Evolutionary conservation across 2,113 vertebrate species (phyloP), one percentile per base, ranked within the genome.

Genomic region (Microtus ochrogaster): DNA sequence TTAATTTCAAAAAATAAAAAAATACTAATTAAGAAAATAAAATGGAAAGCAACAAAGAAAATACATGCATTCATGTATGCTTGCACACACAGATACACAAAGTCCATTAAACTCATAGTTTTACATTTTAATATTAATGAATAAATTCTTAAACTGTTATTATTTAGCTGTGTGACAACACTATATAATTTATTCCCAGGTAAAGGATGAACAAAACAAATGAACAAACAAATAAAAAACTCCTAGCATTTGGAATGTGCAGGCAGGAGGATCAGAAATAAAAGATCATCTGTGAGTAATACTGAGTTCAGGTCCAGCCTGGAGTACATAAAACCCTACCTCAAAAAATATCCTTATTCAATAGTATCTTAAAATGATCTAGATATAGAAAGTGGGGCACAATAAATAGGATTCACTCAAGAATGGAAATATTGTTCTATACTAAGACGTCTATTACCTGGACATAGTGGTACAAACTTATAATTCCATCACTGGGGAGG

Each of bases 91-190:
- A 65, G 10, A 66, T 10, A 44, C 26, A 65, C 24, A 33, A 13
- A 30, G 7, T 17, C 55, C 21, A 63, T 30, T 84, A 44, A 82
- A 28, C 13, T 63, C n/a, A 74, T 41, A 65, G 30, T 58, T 92
- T 95, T 83, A 47, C 58, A 61, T 8, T 88, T 58, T 79, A 88
- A 78, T 52, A 79, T 76, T 70, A 88, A 83, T 68, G 78, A 30
- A 88, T 11, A 92, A 74, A 65, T 83, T 7, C 39, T 66, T 89
- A 65, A 92, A 55, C 72, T 55, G n/a, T 70, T 39, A 81, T 26
- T 89, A 73, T 61, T 61, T 16, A 36, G 24, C 55, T 81, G 65
- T 81, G 65, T 22, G 72, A 66, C 61, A 17, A 63, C 47, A 70
- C 12, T 74, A 22, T 74, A 74, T 81, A 52, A 73, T 73, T 33